These are phyloP conservation scores for Semnornis frantzii DNA, from an alignment of 2,113 vertebrate genomes.

Conservation along the genomic window DNA sequence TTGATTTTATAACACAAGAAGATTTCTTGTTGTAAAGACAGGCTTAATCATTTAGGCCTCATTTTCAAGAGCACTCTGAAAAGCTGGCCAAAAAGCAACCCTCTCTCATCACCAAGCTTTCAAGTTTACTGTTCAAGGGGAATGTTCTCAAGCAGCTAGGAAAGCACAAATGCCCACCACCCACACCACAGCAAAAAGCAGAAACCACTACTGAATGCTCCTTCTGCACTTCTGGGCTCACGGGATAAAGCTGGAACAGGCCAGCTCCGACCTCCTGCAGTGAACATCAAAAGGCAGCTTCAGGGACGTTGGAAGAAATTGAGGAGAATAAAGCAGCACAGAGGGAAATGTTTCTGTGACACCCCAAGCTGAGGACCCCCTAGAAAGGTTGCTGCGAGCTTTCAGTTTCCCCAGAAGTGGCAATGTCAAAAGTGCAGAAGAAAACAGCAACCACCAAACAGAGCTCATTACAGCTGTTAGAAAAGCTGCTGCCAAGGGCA, in stretches of 20 bases:
- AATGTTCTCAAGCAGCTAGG: not conserved
- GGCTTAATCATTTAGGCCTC: not conserved
- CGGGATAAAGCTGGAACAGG: not conserved
- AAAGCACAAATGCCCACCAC: not conserved
- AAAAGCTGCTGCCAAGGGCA: not conserved
- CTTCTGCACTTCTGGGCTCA: not conserved
- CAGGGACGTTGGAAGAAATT: not conserved
- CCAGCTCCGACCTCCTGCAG: not conserved
- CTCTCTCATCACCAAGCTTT: not conserved
- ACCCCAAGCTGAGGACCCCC: not conserved
- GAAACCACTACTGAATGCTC: not conserved
- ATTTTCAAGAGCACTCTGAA: not conserved
- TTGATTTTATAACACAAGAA: not conserved
- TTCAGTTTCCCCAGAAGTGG: not conserved
- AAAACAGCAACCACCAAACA: not conserved
- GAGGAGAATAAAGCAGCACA: not conserved
- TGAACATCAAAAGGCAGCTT: conserved; percentile 5
- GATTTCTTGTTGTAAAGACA: not conserved
- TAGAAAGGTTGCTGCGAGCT: not conserved
- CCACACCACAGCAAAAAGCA: not conserved
- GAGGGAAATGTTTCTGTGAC: conserved; percentile 22
- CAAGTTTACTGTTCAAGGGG: not conserved
- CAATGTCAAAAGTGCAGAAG: not conserved
- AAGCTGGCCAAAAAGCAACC: not conserved
- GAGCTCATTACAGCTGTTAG: not conserved